phyloP scores from a whole-genome alignment of 2,113 vertebrate genomes.

The Thermophis baileyi region DNA sequence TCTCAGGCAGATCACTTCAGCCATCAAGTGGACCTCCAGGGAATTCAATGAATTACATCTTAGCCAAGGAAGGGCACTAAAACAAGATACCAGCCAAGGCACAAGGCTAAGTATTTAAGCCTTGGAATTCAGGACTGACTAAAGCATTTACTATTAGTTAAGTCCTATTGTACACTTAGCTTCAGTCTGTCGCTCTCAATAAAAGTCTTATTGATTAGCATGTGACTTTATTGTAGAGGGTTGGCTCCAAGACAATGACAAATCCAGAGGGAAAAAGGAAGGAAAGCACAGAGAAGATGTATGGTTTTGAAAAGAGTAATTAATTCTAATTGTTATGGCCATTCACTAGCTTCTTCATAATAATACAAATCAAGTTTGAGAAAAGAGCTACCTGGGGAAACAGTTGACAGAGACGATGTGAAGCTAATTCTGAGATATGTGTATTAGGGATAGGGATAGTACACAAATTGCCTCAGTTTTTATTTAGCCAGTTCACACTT shows the following conservation, averaged over 20 bases:
- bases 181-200: conserved; percentile 64
- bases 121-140: conserved; percentile 29
- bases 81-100: conserved; percentile 31
- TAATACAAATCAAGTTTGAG: conserved; percentile 47
- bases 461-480: background rate
- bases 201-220: conserved; percentile 69
- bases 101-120: conserved; percentile 38
- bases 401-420: background rate
- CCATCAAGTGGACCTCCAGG: background rate
- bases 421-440: background rate
- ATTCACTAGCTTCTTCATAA: conserved; percentile 58
- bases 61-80: conserved; percentile 19
- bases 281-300: conserved; percentile 32
- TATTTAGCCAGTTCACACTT: background rate
- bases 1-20: conserved; percentile 41
- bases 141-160: conserved; percentile 33
- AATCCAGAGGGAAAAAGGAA: conserved; percentile 59
- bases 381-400: background rate
- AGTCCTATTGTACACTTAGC: conserved; percentile 58
- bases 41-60: conserved; percentile 24
- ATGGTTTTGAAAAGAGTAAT: conserved; percentile 63
- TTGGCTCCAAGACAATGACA: conserved; percentile 51
- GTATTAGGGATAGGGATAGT: background rate
- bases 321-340: conserved; percentile 57
- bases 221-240: conserved; percentile 62